Evolutionary conservation across 2,888 invertebrate genomes (phyloP), one percentile per base, ranked within the genome.

Genomic region (Parnassius orleans): DNA sequence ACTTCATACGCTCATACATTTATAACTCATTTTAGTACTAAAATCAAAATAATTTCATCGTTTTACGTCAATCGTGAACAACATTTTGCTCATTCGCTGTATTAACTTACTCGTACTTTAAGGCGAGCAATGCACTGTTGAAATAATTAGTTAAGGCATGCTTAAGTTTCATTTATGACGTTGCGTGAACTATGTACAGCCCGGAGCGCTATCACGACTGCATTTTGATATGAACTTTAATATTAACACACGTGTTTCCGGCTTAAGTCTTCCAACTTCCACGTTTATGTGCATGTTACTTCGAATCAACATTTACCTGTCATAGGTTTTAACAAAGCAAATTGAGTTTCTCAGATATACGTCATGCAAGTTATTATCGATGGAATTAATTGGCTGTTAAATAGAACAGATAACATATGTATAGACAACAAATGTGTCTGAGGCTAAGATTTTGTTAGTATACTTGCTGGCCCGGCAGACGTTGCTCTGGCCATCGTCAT

Each of bases 131-230:
- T 57, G 73, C 66, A 70, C 48, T 70, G 70, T 68, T 64, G 69
- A 68, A 74, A 77, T 80, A 83, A 83, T 84, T 83, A 81, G 79
- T 74, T 79, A 71, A 76, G 71, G 76, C 70, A 72, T 72, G 76
- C 72, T 75, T 73, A 78, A 80, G 80, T 81, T 80, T 72, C 66
- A 66, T 72, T 59, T 54, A 54, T 19, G 33, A 41, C 12, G 41
- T 43, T 51, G 58, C 41, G 47, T 58, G 55, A 51, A 43, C 14
- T 76, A 72, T 71, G 77, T 80, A 81, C 74, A 72, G 76, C 84
- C 77, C 57, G 65, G 66, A 71, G 81, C 78, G 65, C 60, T 71
- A 68, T 73, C 66, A 65, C 65, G 72, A 74, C 68, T 75, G 60
- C 60, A 44, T 64, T 67, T 52, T 72, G 68, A 71, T 70, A 69